Percentiles rank a stretch among this genome's conserved stretches.
phyloP scores from a whole-genome alignment of 2,113 vertebrate species.

The Alethe castanea region DNA sequence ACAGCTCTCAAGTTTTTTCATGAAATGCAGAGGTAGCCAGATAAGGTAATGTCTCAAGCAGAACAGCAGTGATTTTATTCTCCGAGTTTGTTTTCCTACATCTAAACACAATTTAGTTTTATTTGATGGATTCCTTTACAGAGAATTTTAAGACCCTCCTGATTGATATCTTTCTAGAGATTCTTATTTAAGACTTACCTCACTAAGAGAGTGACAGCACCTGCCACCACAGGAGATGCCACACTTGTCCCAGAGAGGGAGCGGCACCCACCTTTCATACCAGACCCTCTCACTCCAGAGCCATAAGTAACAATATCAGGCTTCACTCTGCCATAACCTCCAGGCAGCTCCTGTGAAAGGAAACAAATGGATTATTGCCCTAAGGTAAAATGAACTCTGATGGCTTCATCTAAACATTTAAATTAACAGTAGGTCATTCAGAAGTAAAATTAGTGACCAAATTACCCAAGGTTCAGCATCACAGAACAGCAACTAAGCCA shows the following conservation, averaged over 20 bases:
- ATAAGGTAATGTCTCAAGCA: not conserved
- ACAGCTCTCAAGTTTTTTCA: not conserved
- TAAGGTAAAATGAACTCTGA: not conserved
- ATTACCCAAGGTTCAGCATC: not conserved
- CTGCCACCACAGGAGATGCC: constrained; percentile 96
- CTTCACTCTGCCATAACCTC: constrained; percentile 94
- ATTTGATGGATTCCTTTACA: not conserved
- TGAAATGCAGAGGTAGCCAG: not conserved
- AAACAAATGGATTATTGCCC: not conserved
- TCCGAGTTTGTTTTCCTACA: not conserved
- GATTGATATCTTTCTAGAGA: not conserved
- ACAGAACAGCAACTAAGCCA: not conserved
- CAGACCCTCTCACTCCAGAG: constrained; percentile 93
- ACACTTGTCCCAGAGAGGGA: constrained; percentile 97
- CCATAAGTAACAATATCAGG: constrained; percentile 97
- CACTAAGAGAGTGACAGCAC: constrained; percentile 92
- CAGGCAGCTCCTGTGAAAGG: constrained; percentile 86
- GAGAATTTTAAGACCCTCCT: not conserved
- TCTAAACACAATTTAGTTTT: not conserved
- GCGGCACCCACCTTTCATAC: constrained; percentile 96
- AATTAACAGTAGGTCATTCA: not conserved
- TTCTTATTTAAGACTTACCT: constrained; percentile 74
- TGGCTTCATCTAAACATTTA: not conserved
- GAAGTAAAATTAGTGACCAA: not conserved
- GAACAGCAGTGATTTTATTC: not conserved